These are phyloP conservation scores for Cerceris ruficornis DNA, from an alignment of 2,888 invertebrate species.

Conservation along the genomic window DNA sequence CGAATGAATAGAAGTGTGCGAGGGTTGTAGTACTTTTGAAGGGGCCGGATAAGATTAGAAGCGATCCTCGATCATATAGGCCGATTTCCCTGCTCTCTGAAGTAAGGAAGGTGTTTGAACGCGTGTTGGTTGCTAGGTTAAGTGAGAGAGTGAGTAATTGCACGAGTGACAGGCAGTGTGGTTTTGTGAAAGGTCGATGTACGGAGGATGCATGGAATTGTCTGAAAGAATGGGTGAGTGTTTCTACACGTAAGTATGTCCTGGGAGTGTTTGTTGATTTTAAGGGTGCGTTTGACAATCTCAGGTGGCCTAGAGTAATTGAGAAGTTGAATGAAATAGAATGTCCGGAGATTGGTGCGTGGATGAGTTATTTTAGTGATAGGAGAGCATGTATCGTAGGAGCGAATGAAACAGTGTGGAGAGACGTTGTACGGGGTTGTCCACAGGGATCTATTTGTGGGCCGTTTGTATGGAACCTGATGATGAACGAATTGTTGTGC, in stretches of 20 bases:
- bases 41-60: too few species aligned
- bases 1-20: slow-evolving; percentile 3
- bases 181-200: too few species aligned
- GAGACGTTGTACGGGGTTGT: neutral
- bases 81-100: slow-evolving; percentile 13
- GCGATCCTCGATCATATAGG: slow-evolving; percentile 5
- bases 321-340: neutral
- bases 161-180: slow-evolving; percentile 2
- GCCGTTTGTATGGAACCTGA: slow-evolving; percentile 15
- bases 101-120: slow-evolving; percentile 9
- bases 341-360: slow-evolving; percentile 1
- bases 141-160: neutral
- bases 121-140: slow-evolving; percentile 9
- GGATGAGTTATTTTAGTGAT: slow-evolving; percentile 6
- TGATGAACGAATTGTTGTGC: slow-evolving; percentile 15
- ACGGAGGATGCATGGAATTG: too few species aligned
- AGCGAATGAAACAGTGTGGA: slow-evolving; percentile 11
- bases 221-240: too few species aligned
- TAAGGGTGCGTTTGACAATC: slow-evolving; percentile 16
- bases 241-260: too few species aligned
- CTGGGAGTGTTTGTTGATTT: slow-evolving; percentile 21
- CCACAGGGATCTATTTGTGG: slow-evolving; percentile 10
- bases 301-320: slow-evolving; percentile 14
- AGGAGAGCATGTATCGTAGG: slow-evolving; percentile 14
- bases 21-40: too few species aligned